phyloP scores from a whole-genome alignment of 2,797 vertebrate genomes.

The Ambastaia sidthimunki region DNA sequence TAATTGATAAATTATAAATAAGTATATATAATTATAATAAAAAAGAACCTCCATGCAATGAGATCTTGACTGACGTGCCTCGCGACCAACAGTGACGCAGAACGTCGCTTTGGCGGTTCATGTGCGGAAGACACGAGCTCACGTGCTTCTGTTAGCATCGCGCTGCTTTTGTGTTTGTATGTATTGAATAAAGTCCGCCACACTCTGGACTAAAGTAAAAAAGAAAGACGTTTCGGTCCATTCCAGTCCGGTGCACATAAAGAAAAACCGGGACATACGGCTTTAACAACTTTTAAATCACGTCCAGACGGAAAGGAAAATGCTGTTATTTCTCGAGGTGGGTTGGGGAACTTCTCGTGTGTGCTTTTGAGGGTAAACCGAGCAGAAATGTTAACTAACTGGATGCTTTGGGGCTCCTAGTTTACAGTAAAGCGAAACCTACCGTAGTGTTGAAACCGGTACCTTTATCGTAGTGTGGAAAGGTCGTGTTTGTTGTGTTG shows the following conservation, averaged over 20 bases:
- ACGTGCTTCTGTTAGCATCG: background rate
- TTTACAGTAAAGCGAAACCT: too few relatives aligned
- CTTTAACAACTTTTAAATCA: background rate
- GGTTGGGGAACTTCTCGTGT: background rate
- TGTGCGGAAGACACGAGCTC: slow-evolving; percentile 27
- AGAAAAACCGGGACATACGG: background rate
- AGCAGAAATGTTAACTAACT: background rate
- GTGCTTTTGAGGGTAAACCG: background rate
- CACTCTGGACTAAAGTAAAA: background rate
- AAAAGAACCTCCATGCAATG: background rate
- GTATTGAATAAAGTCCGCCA: background rate
- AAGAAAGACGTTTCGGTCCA: background rate
- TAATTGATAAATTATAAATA: too few relatives aligned
- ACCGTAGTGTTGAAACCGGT: too few relatives aligned
- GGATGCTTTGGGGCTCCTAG: too few relatives aligned
- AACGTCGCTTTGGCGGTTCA: slow-evolving; percentile 23
- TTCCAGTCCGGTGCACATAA: background rate
- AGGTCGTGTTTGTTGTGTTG: background rate
- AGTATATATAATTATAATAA: too few relatives aligned
- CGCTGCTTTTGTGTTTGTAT: slow-evolving; percentile 1
- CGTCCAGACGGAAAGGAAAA: background rate
- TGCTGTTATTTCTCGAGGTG: slow-evolving; percentile 37
- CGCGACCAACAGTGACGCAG: slow-evolving; percentile 18
- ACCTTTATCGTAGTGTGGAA: background rate
- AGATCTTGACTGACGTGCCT: slow-evolving; percentile 19